Evolutionary conservation across 92 coral and sea anemone species (phyloP).

Genomic region (Actinostola sp.): DNA sequence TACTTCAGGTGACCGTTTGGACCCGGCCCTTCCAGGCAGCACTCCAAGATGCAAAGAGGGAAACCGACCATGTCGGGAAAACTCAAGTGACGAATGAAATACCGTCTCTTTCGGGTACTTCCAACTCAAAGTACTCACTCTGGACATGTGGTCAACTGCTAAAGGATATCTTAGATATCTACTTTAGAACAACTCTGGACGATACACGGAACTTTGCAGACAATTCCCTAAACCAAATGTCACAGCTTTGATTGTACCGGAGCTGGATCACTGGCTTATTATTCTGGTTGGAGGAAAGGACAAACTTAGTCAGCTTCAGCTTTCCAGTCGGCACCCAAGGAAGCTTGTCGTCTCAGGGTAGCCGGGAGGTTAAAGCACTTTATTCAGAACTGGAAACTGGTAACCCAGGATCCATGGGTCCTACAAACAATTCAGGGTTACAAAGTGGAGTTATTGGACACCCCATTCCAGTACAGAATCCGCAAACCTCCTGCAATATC

Average conservation of each 20-base stretch:
- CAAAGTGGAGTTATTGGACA: constrained; percentile 9
- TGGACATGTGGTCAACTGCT: constrained; percentile 31
- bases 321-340: constrained; percentile 8
- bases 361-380: constrained; percentile 38
- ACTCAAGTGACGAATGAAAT: no score
- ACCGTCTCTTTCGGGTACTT: no score
- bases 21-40: constrained; percentile 29
- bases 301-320: neutral
- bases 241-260: constrained; percentile 17
- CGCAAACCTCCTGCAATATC: constrained; percentile 1
- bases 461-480: constrained; percentile 15
- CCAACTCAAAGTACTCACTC: constrained; percentile 21
- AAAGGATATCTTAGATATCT: constrained; percentile 18
- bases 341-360: neutral
- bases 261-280: constrained; percentile 22
- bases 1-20: no score
- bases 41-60: constrained; percentile 2
- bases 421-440: constrained; percentile 9
- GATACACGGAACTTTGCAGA: constrained; percentile 15
- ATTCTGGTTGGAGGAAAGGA: constrained; percentile 4
- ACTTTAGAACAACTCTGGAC: constrained; percentile 17
- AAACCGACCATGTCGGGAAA: constrained; percentile 6
- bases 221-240: constrained; percentile 24
- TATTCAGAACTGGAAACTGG: constrained; percentile 8
- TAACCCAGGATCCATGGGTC: constrained; percentile 36